Evolutionary conservation across 2,888 invertebrate genomes (phyloP).

Genomic region (Byasa hedistus): DNA sequence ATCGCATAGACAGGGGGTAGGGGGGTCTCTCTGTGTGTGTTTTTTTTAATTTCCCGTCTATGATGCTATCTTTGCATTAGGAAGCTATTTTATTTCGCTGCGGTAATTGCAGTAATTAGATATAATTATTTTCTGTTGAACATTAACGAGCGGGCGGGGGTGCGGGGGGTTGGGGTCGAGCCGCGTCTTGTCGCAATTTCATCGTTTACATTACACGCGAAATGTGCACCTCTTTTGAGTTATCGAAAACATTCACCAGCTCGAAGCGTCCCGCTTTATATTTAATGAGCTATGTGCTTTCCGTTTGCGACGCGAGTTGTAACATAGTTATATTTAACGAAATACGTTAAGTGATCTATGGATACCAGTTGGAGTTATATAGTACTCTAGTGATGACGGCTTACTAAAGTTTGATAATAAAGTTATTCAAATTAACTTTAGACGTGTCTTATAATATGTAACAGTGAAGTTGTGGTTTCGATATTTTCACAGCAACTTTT

Average conservation of each 20-base stretch:
- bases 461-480: no score
- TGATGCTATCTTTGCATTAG: slow-evolving; percentile 34
- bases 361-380: no score
- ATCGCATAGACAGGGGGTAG: slow-evolving; percentile 30
- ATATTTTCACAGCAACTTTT: no score
- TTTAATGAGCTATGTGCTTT: not conserved
- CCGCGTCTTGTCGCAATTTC: slow-evolving; percentile 12
- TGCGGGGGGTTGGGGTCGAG: slow-evolving; percentile 6
- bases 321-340: no score
- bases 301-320: not conserved
- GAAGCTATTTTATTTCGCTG: slow-evolving; percentile 37
- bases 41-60: slow-evolving; percentile 32
- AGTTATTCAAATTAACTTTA: no score
- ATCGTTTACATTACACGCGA: slow-evolving; percentile 14
- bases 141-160: slow-evolving; percentile 24
- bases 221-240: not conserved
- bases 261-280: not conserved
- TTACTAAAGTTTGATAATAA: no score
- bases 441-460: no score
- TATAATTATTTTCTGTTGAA: slow-evolving; percentile 33
- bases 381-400: no score
- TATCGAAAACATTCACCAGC: not conserved
- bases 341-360: no score
- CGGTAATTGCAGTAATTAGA: slow-evolving; percentile 35
- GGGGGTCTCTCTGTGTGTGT: slow-evolving; percentile 20